phyloP scores from a whole-genome alignment of 2,797 vertebrate species.

The Syngnathus acus region DNA sequence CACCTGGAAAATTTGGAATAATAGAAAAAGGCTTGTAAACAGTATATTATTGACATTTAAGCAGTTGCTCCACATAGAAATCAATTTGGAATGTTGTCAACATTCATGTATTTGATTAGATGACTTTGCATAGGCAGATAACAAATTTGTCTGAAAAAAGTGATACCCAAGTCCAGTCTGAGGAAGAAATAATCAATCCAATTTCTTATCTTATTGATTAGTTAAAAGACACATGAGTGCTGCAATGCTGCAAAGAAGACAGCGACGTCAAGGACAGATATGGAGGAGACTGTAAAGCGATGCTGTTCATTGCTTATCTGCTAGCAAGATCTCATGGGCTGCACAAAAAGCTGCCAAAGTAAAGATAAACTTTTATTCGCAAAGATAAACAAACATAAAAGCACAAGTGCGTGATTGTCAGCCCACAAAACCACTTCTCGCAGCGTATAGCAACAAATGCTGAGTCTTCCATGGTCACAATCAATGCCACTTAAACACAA shows the following conservation, averaged over 20 bases:
- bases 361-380: too few relatives aligned
- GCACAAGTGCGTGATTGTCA: neutral
- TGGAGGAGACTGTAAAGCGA: neutral
- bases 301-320: neutral
- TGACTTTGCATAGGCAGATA: slow-evolving; percentile 1
- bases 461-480: slow-evolving; percentile 27
- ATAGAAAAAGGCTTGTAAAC: too few relatives aligned
- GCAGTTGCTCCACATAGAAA: neutral
- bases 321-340: neutral
- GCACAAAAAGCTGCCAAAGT: neutral
- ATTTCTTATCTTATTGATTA: neutral
- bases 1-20: neutral
- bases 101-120: neutral
- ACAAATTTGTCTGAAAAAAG: neutral
- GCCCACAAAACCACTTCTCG: slow-evolving; percentile 1
- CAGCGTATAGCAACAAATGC: slow-evolving; percentile 13
- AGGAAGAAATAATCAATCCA: neutral
- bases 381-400: neutral
- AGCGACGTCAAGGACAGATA: neutral
- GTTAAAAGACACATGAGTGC: neutral
- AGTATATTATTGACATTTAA: neutral
- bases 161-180: neutral
- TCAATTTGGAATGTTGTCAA: neutral
- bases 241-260: neutral
- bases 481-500: slow-evolving; percentile 35